Conservation (phyloP, 1,140 invertebrate genomes). For the Bombus picipes region DNA sequence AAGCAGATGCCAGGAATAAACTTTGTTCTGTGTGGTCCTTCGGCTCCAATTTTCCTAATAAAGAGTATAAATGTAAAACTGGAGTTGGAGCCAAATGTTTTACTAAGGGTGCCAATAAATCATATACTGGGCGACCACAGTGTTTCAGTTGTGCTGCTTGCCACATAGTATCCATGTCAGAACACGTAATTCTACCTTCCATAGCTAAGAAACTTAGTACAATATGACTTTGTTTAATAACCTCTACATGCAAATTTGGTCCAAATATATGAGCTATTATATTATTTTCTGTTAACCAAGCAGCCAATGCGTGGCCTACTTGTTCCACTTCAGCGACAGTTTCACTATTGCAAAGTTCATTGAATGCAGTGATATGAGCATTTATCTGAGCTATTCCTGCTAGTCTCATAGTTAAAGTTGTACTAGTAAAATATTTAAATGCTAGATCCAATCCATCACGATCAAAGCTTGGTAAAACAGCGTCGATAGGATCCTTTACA, state of each 20-base stretch:
- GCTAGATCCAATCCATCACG: constrained; percentile 94
- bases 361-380: constrained; percentile 94
- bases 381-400: constrained; percentile 97
- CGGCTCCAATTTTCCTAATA: constrained; percentile 92
- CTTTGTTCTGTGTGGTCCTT: constrained; percentile 97
- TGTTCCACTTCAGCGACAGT: constrained; percentile 91
- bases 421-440: constrained; percentile 97
- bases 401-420: constrained; percentile 95
- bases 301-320: constrained; percentile 91
- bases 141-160: constrained; percentile 96
- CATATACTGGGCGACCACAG: constrained; percentile 95
- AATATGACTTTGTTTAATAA: constrained; percentile 97
- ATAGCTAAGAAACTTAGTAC: constrained; percentile 96
- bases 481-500: constrained; percentile 94
- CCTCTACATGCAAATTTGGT: constrained; percentile 97
- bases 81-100: constrained; percentile 94
- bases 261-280: constrained; percentile 98
- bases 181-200: constrained; percentile 94
- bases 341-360: constrained; percentile 94
- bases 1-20: constrained; percentile 92
- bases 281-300: constrained; percentile 95
- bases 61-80: constrained; percentile 92
- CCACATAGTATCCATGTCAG: constrained; percentile 97
- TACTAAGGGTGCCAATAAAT: constrained; percentile 93
- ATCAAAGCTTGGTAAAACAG: constrained; percentile 92